Conservation (phyloP, 2,797 vertebrate species). For the Falco berigora region DNA sequence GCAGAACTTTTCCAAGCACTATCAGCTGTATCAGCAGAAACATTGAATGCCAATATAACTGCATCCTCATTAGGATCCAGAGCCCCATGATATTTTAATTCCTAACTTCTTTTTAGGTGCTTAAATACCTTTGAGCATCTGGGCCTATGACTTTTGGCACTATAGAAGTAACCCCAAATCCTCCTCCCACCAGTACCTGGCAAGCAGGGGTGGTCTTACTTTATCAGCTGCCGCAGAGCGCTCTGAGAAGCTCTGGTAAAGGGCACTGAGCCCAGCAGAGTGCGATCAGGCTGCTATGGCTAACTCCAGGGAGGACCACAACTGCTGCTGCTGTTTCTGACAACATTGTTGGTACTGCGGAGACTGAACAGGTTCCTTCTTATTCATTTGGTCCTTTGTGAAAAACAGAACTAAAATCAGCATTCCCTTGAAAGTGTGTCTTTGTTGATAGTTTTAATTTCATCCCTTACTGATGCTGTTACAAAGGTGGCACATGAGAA, state of each 20-base stretch:
- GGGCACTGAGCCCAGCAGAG: neutral
- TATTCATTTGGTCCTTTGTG: neutral
- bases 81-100: neutral
- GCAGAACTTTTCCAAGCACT: constrained; percentile 35
- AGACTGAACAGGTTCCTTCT: neutral
- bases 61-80: neutral
- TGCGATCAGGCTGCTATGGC: neutral
- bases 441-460: neutral
- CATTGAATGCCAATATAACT: constrained; percentile 14
- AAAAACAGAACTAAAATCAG: neutral
- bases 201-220: neutral
- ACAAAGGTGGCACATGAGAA: neutral
- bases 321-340: neutral
- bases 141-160: neutral
- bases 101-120: neutral
- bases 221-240: neutral
- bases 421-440: neutral
- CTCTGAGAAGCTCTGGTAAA: neutral
- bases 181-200: neutral
- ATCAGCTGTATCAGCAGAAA: constrained; percentile 39
- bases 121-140: neutral
- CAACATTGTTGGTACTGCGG: neutral
- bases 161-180: neutral
- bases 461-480: neutral
- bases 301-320: neutral